Conservation (phyloP, 2,113 vertebrate species). For the Stictonetta naevosa region DNA sequence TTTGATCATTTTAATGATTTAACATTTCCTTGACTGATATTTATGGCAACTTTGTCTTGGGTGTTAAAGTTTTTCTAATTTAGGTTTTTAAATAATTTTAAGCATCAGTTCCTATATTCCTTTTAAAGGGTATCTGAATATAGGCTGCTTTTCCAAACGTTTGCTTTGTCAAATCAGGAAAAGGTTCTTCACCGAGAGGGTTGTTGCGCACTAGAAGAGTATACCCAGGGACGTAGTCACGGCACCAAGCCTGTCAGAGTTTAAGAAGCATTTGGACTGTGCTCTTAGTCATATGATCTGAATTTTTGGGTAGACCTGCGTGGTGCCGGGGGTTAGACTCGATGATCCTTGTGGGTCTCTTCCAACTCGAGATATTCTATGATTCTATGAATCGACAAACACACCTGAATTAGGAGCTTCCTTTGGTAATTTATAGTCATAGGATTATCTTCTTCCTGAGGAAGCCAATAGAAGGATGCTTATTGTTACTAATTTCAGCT, state of each 20-base stretch:
- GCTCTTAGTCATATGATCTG: no score
- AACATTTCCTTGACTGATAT: conserved; percentile 28
- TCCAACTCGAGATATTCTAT: no score
- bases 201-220: no score
- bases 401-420: background rate
- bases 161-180: background rate
- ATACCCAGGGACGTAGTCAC: no score
- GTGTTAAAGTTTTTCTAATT: background rate
- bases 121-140: background rate
- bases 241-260: no score
- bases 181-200: no score
- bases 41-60: background rate
- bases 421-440: background rate
- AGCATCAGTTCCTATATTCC: background rate
- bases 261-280: no score
- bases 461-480: background rate
- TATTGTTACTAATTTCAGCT: background rate
- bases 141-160: background rate
- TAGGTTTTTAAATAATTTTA: background rate
- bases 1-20: conserved; percentile 47
- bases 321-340: no score
- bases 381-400: background rate
- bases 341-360: no score
- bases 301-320: no score
- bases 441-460: background rate